phyloP scores from a whole-genome alignment of 2,888 invertebrate species.

The Oxyteleia sp. region DNA sequence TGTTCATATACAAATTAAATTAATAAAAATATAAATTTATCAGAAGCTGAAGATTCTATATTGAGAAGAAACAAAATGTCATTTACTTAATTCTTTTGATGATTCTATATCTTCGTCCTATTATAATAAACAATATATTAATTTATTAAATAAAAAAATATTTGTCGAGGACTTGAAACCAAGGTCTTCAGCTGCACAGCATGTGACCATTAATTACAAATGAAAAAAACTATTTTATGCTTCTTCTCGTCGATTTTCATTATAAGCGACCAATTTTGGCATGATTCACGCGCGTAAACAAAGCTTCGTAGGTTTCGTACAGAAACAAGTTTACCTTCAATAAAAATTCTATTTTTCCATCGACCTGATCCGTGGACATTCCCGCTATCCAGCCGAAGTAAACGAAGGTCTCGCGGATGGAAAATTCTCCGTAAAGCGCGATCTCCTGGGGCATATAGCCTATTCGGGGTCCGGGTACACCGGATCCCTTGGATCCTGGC shows the following conservation, averaged over 20 bases:
- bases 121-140: too few species aligned
- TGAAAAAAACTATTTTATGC: too few species aligned
- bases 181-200: too few species aligned
- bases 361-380: slow-evolving; percentile 91
- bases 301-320: not conserved
- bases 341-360: slow-evolving; percentile 92
- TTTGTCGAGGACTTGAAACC: too few species aligned
- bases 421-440: slow-evolving; percentile 93
- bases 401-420: slow-evolving; percentile 93
- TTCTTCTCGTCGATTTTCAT: not conserved
- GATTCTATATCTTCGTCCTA: too few species aligned
- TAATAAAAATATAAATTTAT: too few species aligned
- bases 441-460: slow-evolving; percentile 98
- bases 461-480: slow-evolving; percentile 91
- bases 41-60: too few species aligned
- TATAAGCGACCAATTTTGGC: not conserved
- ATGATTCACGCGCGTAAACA: slow-evolving; percentile 11
- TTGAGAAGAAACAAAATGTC: too few species aligned
- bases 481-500: slow-evolving; percentile 90
- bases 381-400: slow-evolving; percentile 95
- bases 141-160: too few species aligned
- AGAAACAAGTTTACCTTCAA: slow-evolving; percentile 87
- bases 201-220: too few species aligned
- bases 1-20: too few species aligned
- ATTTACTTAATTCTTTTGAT: too few species aligned